Evolutionary conservation across 2,797 vertebrate species (phyloP), one percentile per base, ranked within the genome.

Genomic region (Graptemys geographica): DNA sequence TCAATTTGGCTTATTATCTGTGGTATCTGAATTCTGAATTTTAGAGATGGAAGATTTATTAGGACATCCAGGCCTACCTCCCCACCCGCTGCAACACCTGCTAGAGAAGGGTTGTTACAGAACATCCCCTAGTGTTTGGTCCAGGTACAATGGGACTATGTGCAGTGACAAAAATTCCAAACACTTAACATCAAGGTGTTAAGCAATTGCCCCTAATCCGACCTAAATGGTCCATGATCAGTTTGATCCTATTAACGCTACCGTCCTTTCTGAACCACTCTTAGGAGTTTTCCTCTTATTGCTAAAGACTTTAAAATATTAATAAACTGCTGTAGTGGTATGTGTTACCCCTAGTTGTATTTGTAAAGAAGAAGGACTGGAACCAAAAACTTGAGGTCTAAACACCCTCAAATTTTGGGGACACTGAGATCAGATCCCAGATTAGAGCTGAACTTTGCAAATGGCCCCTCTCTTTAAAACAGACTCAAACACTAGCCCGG

Each of bases 341-440:
- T 44, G 52, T 49, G 53, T 1, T 79, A 25, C 3, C 31, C 31
- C 3, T 90, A 49, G 3, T 51, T 81, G 49, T 62, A 84, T 86
- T 79, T 89, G 19, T 62, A 8, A 31, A 47, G 27, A 11, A 76
- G 2, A 2, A 47, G 69, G n/a, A 18, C 65, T 62, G 9, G 49
- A 56, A 33, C 4, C 23, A 57, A 89, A 87, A 9, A 55, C 6
- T 47, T 18, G 11, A 91, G 52, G 79, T 2, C 27, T 82, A 8
- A 0, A 6, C 16, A 1, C 7, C 55, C 16, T 10, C 83, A 65
- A 4, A 8, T 25, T 84, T 44, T 18, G 9, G 1, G 1, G 5
- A 65, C 81, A 31, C 23, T 94, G 31, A 87, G 49, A 49, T 44
- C 3, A 21, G 44, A 37, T 11, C 15, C 25, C 37, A 37, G 27